Conservation (phyloP, 2,113 vertebrate genomes). For the cat (Felis catus) region DNA sequence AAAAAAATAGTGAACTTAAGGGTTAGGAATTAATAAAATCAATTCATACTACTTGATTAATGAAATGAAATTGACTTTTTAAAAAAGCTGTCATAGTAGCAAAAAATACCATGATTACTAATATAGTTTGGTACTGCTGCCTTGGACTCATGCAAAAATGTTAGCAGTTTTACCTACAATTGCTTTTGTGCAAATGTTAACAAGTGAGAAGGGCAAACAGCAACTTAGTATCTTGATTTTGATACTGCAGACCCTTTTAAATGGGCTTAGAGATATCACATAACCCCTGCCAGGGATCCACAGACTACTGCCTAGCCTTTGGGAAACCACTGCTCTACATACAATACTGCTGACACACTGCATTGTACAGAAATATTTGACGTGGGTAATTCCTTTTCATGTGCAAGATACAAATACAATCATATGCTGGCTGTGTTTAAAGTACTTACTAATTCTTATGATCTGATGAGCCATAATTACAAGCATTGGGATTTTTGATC, state of each 20-base stretch:
- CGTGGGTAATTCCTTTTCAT: background rate
- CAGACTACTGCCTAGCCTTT: background rate
- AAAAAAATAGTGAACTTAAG: background rate
- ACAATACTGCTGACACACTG: background rate
- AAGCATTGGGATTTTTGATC: background rate
- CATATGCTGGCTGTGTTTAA: background rate
- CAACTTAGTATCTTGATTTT: background rate
- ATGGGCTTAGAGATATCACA: background rate
- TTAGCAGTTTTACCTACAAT: background rate
- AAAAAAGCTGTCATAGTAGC: background rate
- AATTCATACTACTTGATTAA: background rate
- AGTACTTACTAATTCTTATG: background rate
- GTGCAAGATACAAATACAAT: background rate
- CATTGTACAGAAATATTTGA: background rate
- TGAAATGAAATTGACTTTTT: background rate
- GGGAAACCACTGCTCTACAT: background rate
- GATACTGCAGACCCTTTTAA: background rate
- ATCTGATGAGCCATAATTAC: background rate
- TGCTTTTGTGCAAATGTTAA: background rate
- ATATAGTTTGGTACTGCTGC: background rate
- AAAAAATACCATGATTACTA: background rate
- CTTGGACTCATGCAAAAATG: background rate
- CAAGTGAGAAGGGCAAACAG: background rate
- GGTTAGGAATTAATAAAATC: background rate
- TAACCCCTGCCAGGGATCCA: background rate